A percentile compares a stretch with the other conserved stretches of the same genome.
phyloP scores from a whole-genome alignment of 2,797 vertebrate species.

The Mustela erminea region DNA sequence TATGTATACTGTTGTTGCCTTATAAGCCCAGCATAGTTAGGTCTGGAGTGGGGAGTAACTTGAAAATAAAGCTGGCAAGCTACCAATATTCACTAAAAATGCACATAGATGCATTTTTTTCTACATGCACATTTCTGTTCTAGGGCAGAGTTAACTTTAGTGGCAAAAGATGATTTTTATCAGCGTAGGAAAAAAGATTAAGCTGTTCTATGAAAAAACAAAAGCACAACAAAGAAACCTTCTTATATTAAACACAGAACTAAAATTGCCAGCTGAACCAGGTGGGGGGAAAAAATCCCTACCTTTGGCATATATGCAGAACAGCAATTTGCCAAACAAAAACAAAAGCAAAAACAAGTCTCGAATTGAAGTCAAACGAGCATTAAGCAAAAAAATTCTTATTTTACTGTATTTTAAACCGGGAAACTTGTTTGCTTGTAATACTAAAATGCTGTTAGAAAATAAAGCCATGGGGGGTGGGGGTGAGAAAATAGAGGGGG shows the following conservation, averaged over 20 bases:
- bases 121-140: slow-evolving; percentile 38
- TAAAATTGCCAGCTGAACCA: slow-evolving; percentile 55
- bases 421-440: slow-evolving; percentile 12
- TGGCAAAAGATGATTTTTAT: slow-evolving; percentile 56
- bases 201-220: background rate
- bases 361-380: slow-evolving; percentile 46
- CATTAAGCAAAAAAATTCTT: slow-evolving; percentile 51
- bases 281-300: background rate
- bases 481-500: background rate
- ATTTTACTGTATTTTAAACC: slow-evolving; percentile 61
- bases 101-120: slow-evolving; percentile 44
- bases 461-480: background rate
- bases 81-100: slow-evolving; percentile 65
- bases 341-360: slow-evolving; percentile 1
- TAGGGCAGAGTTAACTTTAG: slow-evolving; percentile 41
- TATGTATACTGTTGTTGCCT: slow-evolving; percentile 54
- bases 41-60: background rate
- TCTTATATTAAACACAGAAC: slow-evolving; percentile 51
- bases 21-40: slow-evolving; percentile 48
- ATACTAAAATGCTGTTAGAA: slow-evolving; percentile 66
- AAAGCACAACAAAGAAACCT: background rate
- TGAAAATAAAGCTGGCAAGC: slow-evolving; percentile 67
- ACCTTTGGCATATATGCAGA: background rate
- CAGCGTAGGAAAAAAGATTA: slow-evolving; percentile 61
- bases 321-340: background rate